These are phyloP conservation scores for Catostylus mosaicus DNA, from an alignment of 30 jellyfish, hydroid and myxozoan genomes.

Conservation along the genomic window DNA sequence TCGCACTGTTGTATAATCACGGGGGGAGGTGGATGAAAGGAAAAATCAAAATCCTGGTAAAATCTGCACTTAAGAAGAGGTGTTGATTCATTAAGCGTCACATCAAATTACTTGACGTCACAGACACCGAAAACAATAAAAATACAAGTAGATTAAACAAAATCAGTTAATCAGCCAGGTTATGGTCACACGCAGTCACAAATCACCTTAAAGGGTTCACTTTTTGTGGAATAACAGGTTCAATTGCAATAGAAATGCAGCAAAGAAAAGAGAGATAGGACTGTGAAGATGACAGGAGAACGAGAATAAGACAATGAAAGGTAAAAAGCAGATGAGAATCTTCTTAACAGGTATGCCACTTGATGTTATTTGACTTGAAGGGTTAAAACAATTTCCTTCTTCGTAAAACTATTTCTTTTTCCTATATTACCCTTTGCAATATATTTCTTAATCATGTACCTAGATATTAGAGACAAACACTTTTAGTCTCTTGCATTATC, in stretches of 20 bases:
- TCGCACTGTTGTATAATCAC: too few relatives aligned
- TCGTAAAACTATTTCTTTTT: too few relatives aligned
- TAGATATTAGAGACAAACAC: too few relatives aligned
- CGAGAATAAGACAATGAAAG: neutral
- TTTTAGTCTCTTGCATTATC: too few relatives aligned
- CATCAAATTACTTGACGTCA: neutral
- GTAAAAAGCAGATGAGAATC: conserved; percentile 10
- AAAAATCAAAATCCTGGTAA: too few relatives aligned
- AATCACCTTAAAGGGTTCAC: neutral
- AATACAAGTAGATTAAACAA: neutral
- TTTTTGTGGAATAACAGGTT: neutral
- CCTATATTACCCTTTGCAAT: too few relatives aligned
- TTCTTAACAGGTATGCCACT: neutral
- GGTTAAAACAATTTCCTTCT: too few relatives aligned
- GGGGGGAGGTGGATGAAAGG: too few relatives aligned
- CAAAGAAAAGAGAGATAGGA: neutral
- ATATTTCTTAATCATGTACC: too few relatives aligned
- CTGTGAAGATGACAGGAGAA: conserved; percentile 2
- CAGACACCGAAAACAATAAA: neutral
- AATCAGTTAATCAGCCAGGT: neutral
- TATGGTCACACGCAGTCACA: neutral
- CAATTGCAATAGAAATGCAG: neutral
- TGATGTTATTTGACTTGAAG: too few relatives aligned
- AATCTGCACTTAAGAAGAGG: too few relatives aligned
- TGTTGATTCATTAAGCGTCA: neutral